phyloP scores from a whole-genome alignment of 2,888 invertebrate species.

The Dimorphilus gyrociliatus region DNA sequence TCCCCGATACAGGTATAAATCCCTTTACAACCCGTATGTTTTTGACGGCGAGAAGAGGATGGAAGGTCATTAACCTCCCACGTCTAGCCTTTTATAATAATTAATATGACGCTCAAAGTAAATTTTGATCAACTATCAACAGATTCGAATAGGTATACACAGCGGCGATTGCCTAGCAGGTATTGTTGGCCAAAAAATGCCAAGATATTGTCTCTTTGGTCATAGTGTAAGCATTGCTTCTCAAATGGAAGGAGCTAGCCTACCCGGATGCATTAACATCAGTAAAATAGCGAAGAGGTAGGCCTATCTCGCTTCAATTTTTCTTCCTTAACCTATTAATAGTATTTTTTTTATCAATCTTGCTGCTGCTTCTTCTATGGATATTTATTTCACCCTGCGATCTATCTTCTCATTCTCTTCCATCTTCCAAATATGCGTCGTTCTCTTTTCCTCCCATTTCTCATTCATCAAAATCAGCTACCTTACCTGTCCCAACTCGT shows the following conservation, averaged over 20 bases:
- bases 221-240: conserved; percentile 9
- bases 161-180: conserved; percentile 10
- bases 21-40: too few relatives aligned
- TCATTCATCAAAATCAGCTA: background rate
- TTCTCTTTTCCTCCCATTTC: conserved; percentile 4
- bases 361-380: conserved; percentile 1
- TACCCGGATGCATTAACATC: conserved; percentile 9
- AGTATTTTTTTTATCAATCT: too few relatives aligned
- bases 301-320: conserved; percentile 4
- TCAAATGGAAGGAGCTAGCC: conserved; percentile 9
- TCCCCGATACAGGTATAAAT: conserved; percentile 9
- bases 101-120: too few relatives aligned
- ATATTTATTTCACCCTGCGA: background rate
- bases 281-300: conserved; percentile 8
- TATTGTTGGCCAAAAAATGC: conserved; percentile 12
- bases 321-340: conserved; percentile 2
- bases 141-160: conserved; percentile 10
- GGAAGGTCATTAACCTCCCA: too few relatives aligned
- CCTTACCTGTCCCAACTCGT: background rate
- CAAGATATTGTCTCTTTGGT: conserved; percentile 11
- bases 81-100: too few relatives aligned
- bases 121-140: too few relatives aligned
- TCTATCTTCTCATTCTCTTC: conserved; percentile 3
- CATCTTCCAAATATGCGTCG: too few relatives aligned
- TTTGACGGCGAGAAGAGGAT: too few relatives aligned